Evolutionary conservation across 2,888 invertebrate genomes (phyloP).

Genomic region (Drosophila nr. fundita): DNA sequence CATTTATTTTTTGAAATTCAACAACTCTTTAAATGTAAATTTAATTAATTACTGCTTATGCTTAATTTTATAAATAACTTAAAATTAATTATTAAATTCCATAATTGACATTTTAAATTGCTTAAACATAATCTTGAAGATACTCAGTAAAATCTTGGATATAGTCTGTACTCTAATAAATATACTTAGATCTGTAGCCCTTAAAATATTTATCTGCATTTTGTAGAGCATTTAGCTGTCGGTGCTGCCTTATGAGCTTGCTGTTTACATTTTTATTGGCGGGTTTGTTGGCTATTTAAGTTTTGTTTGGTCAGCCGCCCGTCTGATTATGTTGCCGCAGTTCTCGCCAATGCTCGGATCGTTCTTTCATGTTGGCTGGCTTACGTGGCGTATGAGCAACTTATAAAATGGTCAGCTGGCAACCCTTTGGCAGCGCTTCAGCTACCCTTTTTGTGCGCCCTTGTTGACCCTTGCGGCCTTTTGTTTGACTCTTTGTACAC

Average conservation of each 20-base stretch:
- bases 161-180: too few relatives aligned
- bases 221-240: slow-evolving; percentile 16
- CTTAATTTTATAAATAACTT: background rate
- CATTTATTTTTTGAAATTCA: background rate
- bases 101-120: background rate
- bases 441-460: slow-evolving; percentile 30
- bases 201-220: background rate
- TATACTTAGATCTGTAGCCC: background rate
- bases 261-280: slow-evolving; percentile 42
- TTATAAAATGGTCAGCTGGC: slow-evolving; percentile 21
- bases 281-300: slow-evolving; percentile 42
- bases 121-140: background rate
- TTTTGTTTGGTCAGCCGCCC: slow-evolving; percentile 51
- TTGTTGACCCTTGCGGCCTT: slow-evolving; percentile 33
- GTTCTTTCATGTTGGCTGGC: slow-evolving; percentile 39
- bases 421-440: slow-evolving; percentile 42
- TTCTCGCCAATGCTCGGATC: background rate
- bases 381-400: slow-evolving; percentile 56
- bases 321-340: slow-evolving; percentile 30
- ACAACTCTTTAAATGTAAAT: background rate
- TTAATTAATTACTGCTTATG: background rate
- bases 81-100: background rate
- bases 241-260: background rate
- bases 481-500: slow-evolving; percentile 64
- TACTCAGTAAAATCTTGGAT: background rate